Base-by-base conservation (phyloP, 2,113 vertebrate genomes). In the Pluvianellus socialis region DNA sequence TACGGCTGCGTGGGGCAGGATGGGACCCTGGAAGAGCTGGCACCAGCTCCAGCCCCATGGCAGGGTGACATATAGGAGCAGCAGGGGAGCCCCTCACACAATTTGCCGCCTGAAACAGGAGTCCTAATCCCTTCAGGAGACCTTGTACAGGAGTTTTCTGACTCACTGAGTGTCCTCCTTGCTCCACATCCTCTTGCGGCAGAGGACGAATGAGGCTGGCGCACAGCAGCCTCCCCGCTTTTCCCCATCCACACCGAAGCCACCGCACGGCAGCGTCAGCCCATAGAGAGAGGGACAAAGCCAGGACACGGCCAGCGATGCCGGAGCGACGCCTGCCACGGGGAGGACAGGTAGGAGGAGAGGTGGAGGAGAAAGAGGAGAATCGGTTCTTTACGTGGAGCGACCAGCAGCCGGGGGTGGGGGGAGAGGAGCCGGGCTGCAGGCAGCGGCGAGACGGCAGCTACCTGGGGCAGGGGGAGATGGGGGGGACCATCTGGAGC, bases 1-100 rank as follows among this genome's bases (percentile, higher is more conserved):
- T 44, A 21, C 12, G 19, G 42, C 42, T 18, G 12, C 0, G 1
- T 40, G 55, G 23, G 28, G 49, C 49, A 80, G 80, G 35, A 40
- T 52, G 73, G 0, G 3, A 84, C 47, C 59, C n/a, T 44, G 21
- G 21, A 14, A 72, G 27, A 65, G 56, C 19, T 6, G 3, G 6
- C 23, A 59, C 52, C 1, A 1, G 11, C 72, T 50, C 73, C 2
- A 0, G 15, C 59, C 23, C 52, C 2, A 1, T 17, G 14, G 4
- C 27, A 19, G 23, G 13, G 38, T 45, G 24, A 44, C 19, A 44
- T 44, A 13, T 3, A 5, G 35, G 49, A 77, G 45, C 28, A 83
- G 40, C 3, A 5, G n/a, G 76, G 33, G 27, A 71, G 13, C 28
- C 15, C 19, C 27, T 71, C 44, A 15, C 27, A 24, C 12, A 10